Evolutionary conservation across 2,888 invertebrate species (phyloP), one percentile per base, ranked within the genome.

Genomic region (Leptinotarsa juncta): DNA sequence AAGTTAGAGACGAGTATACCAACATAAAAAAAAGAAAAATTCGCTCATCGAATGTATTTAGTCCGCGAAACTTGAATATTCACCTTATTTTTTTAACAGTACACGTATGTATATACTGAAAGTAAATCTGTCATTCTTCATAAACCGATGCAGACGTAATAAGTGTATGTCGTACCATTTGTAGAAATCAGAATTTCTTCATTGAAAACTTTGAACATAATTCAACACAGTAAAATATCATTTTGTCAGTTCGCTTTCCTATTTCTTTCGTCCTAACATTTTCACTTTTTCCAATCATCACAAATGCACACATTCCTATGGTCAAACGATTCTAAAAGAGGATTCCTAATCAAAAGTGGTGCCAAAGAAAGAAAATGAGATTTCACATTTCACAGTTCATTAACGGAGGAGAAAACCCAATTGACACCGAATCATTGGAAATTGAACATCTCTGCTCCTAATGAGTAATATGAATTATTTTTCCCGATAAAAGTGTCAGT

Each of bases 321-420:
- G 57, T 23, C 20, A 57, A 57, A 20, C 57, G 57, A 57, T 57
- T 57, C 57, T 57, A 7, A 57, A 23, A 57, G 57, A 57, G 57
- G 14, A 57, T 23, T 57, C 14, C 23, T 57, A 57, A 57, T 20
- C 57, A 57, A 57, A 57, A 23, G 57, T 57, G 23, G 57, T 57
- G 57, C 14, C 23, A 23, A 57, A 23, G 57, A 57, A 57, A 57
- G 23, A 57, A 57, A 57, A 57, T 57, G 12, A 20, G 57, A 57
- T 57, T 57, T 57, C 57, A 57, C 57, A 57, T 57, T 57, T 57
- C 57, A 57, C 23, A 57, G 57, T 57, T 23, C 57, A 57, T 57
- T 57, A 57, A 57, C 57, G 57, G 57, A 57, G 20, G 57, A 57
- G 57, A 57, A 57, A 57, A 57, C 14, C 20, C 57, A 57, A 57